Evolutionary conservation across 1,140 invertebrate genomes (phyloP).

Genomic region (Brachionus calyciflorus): DNA sequence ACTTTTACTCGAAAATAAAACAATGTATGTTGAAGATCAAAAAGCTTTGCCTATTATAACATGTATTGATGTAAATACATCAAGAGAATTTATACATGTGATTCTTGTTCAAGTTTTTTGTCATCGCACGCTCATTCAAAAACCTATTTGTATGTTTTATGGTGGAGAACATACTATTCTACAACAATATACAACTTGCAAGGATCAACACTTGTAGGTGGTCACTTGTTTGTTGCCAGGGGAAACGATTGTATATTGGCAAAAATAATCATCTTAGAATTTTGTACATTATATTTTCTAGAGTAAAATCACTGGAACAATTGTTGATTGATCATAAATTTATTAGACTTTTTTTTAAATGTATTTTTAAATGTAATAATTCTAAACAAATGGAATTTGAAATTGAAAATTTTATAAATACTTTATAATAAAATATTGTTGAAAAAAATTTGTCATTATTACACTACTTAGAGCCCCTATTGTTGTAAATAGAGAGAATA

Average conservation of each 20-base stretch:
- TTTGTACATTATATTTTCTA: not conserved
- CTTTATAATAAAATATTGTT: too few relatives aligned
- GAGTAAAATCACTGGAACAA: not conserved
- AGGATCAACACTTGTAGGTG: not conserved
- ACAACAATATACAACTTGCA: not conserved
- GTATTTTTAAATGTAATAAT: not conserved
- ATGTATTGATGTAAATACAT: not conserved
- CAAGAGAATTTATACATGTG: not conserved
- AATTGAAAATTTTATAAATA: too few relatives aligned
- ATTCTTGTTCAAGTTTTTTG: not conserved
- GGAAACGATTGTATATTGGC: not conserved
- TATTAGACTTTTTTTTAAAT: not conserved
- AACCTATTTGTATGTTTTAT: not conserved
- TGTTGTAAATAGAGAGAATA: too few relatives aligned
- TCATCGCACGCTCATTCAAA: too few relatives aligned
- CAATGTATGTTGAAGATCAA: not conserved
- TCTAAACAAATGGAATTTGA: too few relatives aligned
- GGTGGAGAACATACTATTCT: not conserved
- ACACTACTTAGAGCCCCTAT: too few relatives aligned
- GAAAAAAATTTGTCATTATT: too few relatives aligned
- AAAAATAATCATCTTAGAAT: not conserved
- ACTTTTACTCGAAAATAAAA: not conserved
- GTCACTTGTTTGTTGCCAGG: not conserved
- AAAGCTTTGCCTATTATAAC: not conserved
- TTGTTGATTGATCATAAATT: not conserved